Conservation (phyloP, 2,113 vertebrate genomes). For the Setophaga petechia region DNA sequence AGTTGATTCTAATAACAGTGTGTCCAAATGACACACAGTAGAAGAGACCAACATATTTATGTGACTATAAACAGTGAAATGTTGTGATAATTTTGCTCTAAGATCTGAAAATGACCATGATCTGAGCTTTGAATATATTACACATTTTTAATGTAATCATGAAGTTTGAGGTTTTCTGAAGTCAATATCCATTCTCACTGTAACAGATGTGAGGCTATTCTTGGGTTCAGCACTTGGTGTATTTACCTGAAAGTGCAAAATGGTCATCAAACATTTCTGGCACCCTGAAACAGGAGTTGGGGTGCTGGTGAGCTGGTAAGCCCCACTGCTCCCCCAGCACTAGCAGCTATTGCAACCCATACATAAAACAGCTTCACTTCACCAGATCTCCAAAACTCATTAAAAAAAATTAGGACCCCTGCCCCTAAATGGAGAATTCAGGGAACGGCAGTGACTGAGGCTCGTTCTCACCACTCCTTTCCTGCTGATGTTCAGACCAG, state of each 20-base stretch:
- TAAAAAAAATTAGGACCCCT: background rate
- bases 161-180: background rate
- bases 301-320: background rate
- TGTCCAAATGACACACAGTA: background rate
- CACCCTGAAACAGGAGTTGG: background rate
- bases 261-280: background rate
- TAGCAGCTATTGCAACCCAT: background rate
- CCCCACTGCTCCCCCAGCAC: background rate
- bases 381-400: background rate
- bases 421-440: background rate
- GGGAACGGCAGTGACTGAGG: accelerated
- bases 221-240: background rate
- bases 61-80: background rate
- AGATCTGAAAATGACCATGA: background rate
- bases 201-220: background rate
- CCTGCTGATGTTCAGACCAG: background rate
- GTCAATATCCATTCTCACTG: background rate
- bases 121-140: background rate
- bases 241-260: background rate
- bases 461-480: background rate
- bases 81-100: background rate
- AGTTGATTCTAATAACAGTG: background rate
- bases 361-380: background rate
- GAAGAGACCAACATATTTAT: background rate
- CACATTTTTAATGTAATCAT: background rate